These are phyloP conservation scores for Motacilla tschutschensis DNA, from an alignment of 2,113 vertebrate genomes.

Conservation along the genomic window DNA sequence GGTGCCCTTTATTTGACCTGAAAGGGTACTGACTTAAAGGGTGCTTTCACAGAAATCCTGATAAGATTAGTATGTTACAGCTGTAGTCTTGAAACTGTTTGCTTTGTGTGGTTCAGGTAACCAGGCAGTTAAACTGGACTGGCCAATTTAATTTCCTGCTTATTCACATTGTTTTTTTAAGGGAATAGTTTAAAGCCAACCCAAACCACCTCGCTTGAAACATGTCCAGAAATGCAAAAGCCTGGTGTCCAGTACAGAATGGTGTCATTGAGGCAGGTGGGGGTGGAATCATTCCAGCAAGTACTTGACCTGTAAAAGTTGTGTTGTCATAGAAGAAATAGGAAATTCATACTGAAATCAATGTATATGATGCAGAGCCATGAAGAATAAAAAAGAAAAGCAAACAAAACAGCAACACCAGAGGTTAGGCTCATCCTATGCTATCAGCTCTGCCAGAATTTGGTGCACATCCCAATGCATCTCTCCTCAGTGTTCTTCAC, in stretches of 20 bases:
- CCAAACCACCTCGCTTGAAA: constrained; percentile 44
- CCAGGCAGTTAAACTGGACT: constrained; percentile 7
- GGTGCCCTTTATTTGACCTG: constrained; percentile 50
- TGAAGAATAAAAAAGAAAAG: neutral
- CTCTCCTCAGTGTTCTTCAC: neutral
- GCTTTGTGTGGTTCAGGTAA: constrained; percentile 32
- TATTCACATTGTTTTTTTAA: neutral
- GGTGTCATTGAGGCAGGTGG: constrained; percentile 26
- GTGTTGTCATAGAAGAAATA: neutral
- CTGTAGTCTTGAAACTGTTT: constrained; percentile 41
- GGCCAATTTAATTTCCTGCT: constrained; percentile 51
- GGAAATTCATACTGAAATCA: neutral
- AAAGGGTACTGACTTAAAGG: constrained; percentile 27
- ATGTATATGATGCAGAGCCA: neutral
- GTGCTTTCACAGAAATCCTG: constrained; percentile 46
- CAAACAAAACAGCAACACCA: neutral
- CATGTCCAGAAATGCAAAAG: constrained; percentile 26
- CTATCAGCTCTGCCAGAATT: neutral
- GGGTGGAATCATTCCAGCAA: neutral
- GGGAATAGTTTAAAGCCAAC: constrained; percentile 42
- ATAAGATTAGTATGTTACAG: constrained; percentile 53
- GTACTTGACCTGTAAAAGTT: neutral
- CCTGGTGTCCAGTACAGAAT: constrained; percentile 10
- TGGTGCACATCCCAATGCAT: neutral
- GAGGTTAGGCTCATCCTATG: neutral